Base-by-base conservation (phyloP, 2,113 vertebrate species). In the Vanacampus margaritifer region DNA sequence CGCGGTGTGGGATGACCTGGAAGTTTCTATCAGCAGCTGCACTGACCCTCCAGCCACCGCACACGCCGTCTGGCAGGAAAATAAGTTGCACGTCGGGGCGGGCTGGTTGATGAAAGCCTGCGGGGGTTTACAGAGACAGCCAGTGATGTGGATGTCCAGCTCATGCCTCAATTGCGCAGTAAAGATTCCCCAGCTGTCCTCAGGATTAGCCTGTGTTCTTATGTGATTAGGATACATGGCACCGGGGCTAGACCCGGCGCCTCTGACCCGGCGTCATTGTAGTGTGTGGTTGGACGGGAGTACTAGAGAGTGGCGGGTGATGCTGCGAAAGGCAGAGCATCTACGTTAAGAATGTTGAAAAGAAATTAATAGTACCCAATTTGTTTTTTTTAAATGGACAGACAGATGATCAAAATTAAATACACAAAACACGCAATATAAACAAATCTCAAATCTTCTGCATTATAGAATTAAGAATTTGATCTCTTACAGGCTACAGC, bases 131-230 rank as follows among this genome's bases (percentile, higher is more conserved):
- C 75, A 73, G 71, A 79, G 84, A 85, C 79, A 79, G 73, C 48
- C 50, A 43, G 37, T 74, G 75, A 79, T 76, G 80, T 75, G 75
- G 76, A 76, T 69, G 79, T 86, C 82, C 79, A 86, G 78, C 85
- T 89, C 87, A 86, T 88, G 84, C 87, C 88, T 85, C 77, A 85
- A 80, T 79, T 84, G 87, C 79, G 84, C 87, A 75, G 84, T 89
- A 90, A 91, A 90, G 87, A 90, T 89, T 89, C 83, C 80, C 84
- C 90, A 91, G 90, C 90, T 91, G 90, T 91, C 87, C 81, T 64
- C 23, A 60, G 87, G 90, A 90, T 91, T 90, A 91, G 83, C 79
- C 68, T 19, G 65, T 84, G 88, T 86, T 87, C 90, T 91, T 91
- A 91, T 87, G 90, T 88, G 89, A 89, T 91, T 89, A 90, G 88